Evolutionary conservation across 2,888 invertebrate species (phyloP).

Genomic region (Xylocampa areola): DNA sequence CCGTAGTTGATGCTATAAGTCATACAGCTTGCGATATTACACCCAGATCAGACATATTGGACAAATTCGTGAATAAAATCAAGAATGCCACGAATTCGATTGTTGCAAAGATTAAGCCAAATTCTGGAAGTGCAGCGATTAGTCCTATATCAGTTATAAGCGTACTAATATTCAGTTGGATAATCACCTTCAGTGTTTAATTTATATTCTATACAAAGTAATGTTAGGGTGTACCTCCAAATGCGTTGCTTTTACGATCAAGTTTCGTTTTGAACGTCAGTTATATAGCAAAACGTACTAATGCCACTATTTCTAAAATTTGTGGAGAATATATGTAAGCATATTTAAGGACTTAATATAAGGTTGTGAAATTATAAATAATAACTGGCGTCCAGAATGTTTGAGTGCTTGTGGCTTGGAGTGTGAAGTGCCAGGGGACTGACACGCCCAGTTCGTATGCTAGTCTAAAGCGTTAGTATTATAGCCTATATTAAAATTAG

Average conservation of each 20-base stretch:
- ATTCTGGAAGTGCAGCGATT: constrained; percentile 55
- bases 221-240: constrained; percentile 16
- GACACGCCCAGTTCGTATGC: constrained; percentile 46
- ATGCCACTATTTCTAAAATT: constrained; percentile 4
- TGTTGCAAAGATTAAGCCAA: constrained; percentile 70
- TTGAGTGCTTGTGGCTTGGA: constrained; percentile 36
- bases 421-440: constrained; percentile 29
- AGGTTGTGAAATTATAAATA: constrained; percentile 43
- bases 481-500: constrained; percentile 41
- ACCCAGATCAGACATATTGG: constrained; percentile 88
- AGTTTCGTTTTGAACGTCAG: constrained; percentile 44
- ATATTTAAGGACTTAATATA: constrained; percentile 40
- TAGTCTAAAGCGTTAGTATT: constrained; percentile 56
- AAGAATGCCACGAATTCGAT: constrained; percentile 82
- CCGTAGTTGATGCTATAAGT: constrained; percentile 92
- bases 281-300: constrained; percentile 34
- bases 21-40: constrained; percentile 93
- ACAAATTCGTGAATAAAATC: constrained; percentile 86
- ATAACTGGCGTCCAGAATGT: constrained; percentile 44
- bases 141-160: constrained; percentile 64
- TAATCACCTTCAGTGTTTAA: constrained; percentile 55
- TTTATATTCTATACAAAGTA: constrained; percentile 34
- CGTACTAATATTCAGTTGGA: constrained; percentile 65
- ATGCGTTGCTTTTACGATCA: constrained; percentile 45
- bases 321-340: constrained; percentile 5